Conservation (phyloP, 2,797 vertebrate genomes). For the Typhlichthys eigenmanni region DNA sequence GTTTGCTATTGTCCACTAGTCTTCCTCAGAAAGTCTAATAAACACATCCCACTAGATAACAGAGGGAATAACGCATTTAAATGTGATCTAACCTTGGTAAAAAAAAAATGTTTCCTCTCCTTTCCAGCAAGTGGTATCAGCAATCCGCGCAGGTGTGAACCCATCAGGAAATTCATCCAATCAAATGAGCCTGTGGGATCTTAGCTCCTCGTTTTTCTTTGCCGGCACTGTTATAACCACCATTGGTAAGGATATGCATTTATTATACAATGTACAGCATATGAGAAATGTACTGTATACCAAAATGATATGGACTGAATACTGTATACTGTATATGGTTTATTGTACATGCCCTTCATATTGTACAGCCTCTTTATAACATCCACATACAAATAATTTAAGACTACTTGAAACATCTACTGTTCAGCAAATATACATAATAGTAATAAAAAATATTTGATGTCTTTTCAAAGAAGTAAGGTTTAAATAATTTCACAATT, state of each 20-base stretch:
- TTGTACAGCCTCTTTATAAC: too few relatives aligned
- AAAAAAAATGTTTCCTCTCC: conserved; percentile 4
- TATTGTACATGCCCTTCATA: too few relatives aligned
- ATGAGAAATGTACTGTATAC: not conserved
- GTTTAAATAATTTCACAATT: not conserved
- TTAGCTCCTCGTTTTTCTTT: conserved; percentile 99
- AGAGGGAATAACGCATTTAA: not conserved
- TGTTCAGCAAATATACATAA: not conserved
- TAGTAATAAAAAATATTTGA: not conserved
- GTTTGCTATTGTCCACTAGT: too few relatives aligned
- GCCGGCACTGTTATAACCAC: conserved; percentile 99
- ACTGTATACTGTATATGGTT: too few relatives aligned
- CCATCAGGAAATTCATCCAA: conserved; percentile 90
- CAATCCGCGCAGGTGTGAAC: conserved; percentile 93
- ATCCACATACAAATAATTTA: too few relatives aligned
- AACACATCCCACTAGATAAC: not conserved
- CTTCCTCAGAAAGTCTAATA: conserved; percentile 5
- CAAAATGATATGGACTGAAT: too few relatives aligned
- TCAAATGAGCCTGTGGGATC: conserved; percentile 96
- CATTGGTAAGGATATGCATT: conserved; percentile 84
- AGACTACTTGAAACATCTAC: not conserved
- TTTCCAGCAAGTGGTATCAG: conserved; percentile 93
- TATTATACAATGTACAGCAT: not conserved
- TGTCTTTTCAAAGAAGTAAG: not conserved
- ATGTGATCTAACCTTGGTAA: conserved; percentile 1